phyloP scores from a whole-genome alignment of 2,113 vertebrate species.

The Dasyprocta punctata region DNA sequence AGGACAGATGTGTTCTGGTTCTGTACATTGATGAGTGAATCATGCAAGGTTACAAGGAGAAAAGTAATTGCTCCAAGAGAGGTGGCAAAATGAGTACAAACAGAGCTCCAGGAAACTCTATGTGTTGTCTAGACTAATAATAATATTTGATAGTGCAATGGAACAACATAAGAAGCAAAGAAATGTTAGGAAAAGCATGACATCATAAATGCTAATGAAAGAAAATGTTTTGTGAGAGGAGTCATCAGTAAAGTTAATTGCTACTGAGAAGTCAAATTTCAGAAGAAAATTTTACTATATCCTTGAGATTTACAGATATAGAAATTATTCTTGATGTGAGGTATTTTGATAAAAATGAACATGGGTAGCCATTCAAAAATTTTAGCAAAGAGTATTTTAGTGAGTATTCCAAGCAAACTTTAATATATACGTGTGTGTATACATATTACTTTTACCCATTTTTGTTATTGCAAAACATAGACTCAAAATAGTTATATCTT shows the following conservation, averaged over 20 bases:
- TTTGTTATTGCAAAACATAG: background rate
- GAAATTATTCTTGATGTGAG: background rate
- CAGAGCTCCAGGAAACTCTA: background rate
- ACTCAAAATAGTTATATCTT: background rate
- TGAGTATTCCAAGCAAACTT: background rate
- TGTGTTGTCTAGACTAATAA: background rate
- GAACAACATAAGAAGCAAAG: background rate
- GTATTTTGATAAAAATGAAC: background rate
- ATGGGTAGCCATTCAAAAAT: background rate
- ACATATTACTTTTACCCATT: background rate
- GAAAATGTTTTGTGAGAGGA: background rate
- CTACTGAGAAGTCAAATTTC: background rate
- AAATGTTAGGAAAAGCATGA: background rate
- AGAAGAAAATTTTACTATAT: background rate
- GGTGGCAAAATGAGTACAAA: background rate
- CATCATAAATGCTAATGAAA: background rate
- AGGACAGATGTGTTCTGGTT: background rate
- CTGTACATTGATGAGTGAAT: background rate
- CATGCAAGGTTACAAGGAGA: background rate
- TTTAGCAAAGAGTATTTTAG: background rate
- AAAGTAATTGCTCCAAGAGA: background rate
- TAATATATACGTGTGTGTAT: background rate
- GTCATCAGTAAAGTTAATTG: background rate
- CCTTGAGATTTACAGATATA: background rate
- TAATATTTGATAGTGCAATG: background rate